These are phyloP conservation scores for Microhierax caerulescens DNA, from an alignment of 2,797 vertebrate genomes.

Conservation along the genomic window DNA sequence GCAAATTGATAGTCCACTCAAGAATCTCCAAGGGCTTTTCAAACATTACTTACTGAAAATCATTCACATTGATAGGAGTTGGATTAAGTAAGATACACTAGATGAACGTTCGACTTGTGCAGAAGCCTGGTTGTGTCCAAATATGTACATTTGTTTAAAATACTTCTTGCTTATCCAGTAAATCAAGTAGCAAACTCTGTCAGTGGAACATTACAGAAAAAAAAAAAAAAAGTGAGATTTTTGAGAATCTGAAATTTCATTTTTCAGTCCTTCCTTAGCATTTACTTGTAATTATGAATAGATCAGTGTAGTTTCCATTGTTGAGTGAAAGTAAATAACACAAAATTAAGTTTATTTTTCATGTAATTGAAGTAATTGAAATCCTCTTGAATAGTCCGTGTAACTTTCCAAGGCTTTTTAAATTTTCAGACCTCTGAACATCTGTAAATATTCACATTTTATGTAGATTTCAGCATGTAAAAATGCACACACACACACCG, in stretches of 20 bases:
- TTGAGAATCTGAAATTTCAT: neutral
- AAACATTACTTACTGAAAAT: neutral
- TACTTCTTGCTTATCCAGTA: neutral
- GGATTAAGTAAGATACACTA: neutral
- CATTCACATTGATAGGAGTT: neutral
- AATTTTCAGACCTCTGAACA: neutral
- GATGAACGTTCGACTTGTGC: neutral
- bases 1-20: slow-evolving; percentile 31
- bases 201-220: neutral
- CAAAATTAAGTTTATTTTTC: neutral
- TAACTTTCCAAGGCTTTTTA: neutral
- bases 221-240: neutral
- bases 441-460: neutral
- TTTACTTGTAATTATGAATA: neutral
- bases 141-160: neutral
- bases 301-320: neutral
- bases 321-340: neutral
- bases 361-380: neutral
- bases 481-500: neutral
- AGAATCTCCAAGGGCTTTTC: slow-evolving; percentile 23
- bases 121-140: neutral
- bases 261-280: neutral
- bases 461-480: neutral
- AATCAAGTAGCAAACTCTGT: neutral
- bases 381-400: neutral